phyloP scores from a whole-genome alignment of 2,888 invertebrate species.

The Tyria jacobaeae region DNA sequence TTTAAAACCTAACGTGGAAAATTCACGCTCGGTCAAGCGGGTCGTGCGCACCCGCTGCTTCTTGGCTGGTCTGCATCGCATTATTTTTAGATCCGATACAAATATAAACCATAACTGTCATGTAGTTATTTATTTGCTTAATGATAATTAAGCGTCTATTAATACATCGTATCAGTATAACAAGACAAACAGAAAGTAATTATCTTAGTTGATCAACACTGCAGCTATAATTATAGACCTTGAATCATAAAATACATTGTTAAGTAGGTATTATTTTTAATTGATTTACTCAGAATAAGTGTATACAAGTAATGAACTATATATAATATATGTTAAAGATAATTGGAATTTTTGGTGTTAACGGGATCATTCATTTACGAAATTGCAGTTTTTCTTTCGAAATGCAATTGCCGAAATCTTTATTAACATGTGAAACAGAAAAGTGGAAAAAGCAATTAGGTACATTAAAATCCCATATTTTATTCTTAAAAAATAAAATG shows the following conservation, averaged over 20 bases:
- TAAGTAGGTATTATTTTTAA: not conserved
- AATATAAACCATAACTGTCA: conserved; percentile 20
- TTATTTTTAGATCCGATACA: conserved; percentile 26
- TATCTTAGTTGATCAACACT: conserved; percentile 5
- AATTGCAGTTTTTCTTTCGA: conserved; percentile 51
- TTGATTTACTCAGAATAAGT: not conserved
- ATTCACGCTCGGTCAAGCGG: conserved; percentile 81
- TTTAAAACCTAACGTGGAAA: conserved; percentile 85
- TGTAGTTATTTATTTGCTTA: not conserved
- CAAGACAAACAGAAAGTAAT: conserved; percentile 1
- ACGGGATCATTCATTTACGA: conserved; percentile 51
- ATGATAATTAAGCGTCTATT: not conserved
- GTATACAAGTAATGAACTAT: not conserved
- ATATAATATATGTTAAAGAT: conserved; percentile 13
- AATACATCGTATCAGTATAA: not conserved
- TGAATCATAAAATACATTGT: not conserved
- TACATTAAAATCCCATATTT: conserved; percentile 73
- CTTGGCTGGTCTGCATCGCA: conserved; percentile 14
- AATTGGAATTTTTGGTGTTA: conserved; percentile 47
- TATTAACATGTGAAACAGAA: conserved; percentile 58
- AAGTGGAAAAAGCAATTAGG: conserved; percentile 60
- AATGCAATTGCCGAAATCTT: conserved; percentile 51
- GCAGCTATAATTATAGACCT: not conserved
- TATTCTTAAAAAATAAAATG: conserved; percentile 63
- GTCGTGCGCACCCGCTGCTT: conserved; percentile 50